These are phyloP conservation scores for Spodoptera exigua DNA, from an alignment of 2,888 invertebrate species.

Conservation along the genomic window DNA sequence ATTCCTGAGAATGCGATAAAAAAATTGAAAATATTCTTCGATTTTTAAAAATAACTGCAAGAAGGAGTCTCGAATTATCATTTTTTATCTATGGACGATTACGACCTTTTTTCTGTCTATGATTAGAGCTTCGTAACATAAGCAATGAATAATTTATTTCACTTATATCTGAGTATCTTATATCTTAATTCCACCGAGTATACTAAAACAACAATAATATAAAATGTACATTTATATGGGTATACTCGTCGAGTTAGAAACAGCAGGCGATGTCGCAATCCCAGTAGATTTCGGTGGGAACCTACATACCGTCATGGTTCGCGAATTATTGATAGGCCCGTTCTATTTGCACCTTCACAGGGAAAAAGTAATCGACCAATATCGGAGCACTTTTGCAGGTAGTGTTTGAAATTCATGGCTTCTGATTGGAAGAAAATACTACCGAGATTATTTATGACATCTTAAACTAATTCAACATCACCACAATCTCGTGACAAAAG, in stretches of 20 bases:
- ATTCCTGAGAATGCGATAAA: no score
- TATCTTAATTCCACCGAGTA: no score
- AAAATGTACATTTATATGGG: conserved; percentile 34
- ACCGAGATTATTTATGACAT: neutral
- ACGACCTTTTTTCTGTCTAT: no score
- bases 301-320: conserved; percentile 61
- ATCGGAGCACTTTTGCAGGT: neutral
- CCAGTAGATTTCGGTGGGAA: conserved; percentile 62
- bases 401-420: neutral
- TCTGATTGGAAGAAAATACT: neutral
- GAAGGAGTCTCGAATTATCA: no score
- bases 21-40: no score
- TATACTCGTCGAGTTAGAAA: conserved; percentile 19
- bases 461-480: no score
- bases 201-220: conserved; percentile 2
- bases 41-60: no score
- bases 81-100: no score
- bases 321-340: conserved; percentile 71
- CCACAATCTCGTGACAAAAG: no score
- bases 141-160: no score
- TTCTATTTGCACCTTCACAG: conserved; percentile 51
- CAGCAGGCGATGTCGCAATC: conserved; percentile 43
- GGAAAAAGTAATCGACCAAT: conserved; percentile 29
- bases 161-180: no score
- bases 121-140: no score